Evolutionary conservation across 1,140 invertebrate species (phyloP), one percentile per base, ranked within the genome.

Genomic region (Fopius arisanus): DNA sequence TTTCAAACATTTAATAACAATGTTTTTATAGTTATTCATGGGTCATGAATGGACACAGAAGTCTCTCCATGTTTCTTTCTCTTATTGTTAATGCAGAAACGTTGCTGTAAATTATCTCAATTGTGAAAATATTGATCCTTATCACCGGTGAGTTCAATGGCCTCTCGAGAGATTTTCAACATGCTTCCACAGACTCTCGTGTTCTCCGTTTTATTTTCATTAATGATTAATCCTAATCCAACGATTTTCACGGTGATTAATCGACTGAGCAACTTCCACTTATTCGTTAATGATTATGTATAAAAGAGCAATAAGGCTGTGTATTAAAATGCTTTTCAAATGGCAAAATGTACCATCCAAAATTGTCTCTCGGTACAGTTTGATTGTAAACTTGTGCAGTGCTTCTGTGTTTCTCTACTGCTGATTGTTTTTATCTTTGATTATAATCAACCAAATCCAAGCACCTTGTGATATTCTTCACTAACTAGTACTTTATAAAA

Each of bases 221-320:
- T 71, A 26, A 43, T n/a, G n/a, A 19, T 40, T 71, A 37, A 37
- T 19, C 28, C 54, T 71, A 29, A 59, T 54, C 12, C 12, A 40
- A 65, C 37, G 29, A 40, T 63, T 63, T 40, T 41, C 37, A 33
- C n/a, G 31, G 54, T 37, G 31, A 28, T 41, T 71, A 28, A 43
- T 63, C n/a, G n/a, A 41, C 54, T 71, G 70, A 71, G 70, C 70
- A 63, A 71, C 62, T 23, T 59, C 33, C 62, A 59, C 70, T 63
- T 48, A 33, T 19, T 71, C 33, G 26, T 71, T 63, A 40, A 16
- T 71, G 26, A 63, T 71, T 63, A 71, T 71, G 43, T 33, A 37
- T 71, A 43, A 31, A 40, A 40, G 28, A 54, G 37, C 33, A 70
- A 43, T 65, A 37, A 62, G 31, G n/a, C 29, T 59, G 14, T 37